Evolutionary conservation across 30 jellyfish, hydroid and myxozoan genomes (phyloP).

Genomic region (Sanderia malayensis): DNA sequence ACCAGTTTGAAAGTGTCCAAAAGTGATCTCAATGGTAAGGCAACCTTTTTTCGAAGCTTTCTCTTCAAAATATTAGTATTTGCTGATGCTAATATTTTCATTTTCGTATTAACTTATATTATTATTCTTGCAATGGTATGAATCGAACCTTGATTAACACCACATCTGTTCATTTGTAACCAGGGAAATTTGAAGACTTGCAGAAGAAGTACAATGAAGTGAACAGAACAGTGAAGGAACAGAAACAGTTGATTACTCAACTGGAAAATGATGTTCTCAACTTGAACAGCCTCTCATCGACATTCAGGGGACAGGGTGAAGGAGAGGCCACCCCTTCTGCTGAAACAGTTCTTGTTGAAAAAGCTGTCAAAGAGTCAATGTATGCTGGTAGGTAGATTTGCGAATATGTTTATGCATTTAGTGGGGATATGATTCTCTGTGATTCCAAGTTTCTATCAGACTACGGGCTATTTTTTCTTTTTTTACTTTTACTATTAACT

Average conservation of each 20-base stretch:
- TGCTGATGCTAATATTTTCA: too few relatives aligned
- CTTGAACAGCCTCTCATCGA: conserved; percentile 69
- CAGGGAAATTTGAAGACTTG: conserved; percentile 62
- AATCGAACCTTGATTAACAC: background rate
- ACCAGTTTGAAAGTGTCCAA: conserved; percentile 58
- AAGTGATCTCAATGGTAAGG: conserved; percentile 68
- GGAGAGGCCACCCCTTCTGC: conserved; percentile 87
- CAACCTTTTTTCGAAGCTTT: too few relatives aligned
- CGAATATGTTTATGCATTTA: too few relatives aligned
- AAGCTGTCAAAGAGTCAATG: conserved; percentile 70
- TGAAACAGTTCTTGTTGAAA: conserved; percentile 66
- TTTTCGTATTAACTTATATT: too few relatives aligned
- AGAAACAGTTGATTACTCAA: conserved; percentile 74
- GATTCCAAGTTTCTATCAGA: too few relatives aligned
- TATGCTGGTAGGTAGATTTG: conserved; percentile 51
- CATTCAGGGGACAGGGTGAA: conserved; percentile 93
- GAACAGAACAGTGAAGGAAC: conserved; percentile 68
- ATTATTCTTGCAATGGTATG: background rate
- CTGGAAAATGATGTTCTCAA: conserved; percentile 84
- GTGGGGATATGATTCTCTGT: too few relatives aligned
- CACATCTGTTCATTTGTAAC: background rate
- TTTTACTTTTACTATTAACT: too few relatives aligned
- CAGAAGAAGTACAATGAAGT: conserved; percentile 62
- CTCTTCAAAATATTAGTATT: too few relatives aligned
- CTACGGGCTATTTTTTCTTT: too few relatives aligned